phyloP scores from a whole-genome alignment of 2,888 invertebrate genomes.

The Ichneumoninae sp. region DNA sequence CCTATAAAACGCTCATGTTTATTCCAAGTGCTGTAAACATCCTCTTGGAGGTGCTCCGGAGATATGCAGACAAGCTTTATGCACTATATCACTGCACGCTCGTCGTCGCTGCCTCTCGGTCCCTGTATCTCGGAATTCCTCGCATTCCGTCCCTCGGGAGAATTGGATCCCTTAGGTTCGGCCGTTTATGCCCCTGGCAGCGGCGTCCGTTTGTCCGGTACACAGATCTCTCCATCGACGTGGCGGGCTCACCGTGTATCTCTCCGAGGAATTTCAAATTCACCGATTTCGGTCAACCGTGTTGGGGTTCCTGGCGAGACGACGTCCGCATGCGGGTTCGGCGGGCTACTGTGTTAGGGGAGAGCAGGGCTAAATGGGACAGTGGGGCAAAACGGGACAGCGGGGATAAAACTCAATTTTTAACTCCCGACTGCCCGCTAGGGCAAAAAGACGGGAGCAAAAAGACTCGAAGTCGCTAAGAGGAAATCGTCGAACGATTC shows the following conservation, averaged over 20 bases:
- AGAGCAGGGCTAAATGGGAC: too few species aligned
- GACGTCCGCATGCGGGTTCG: not conserved
- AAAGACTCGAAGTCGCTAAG: too few species aligned
- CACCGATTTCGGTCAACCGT: conserved; percentile 23
- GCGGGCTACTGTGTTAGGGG: not conserved
- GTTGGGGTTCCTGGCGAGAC: conserved; percentile 4
- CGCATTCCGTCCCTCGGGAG: conserved; percentile 36
- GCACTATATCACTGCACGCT: conserved; percentile 33
- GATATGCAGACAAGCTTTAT: conserved; percentile 28
- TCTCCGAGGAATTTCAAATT: conserved; percentile 16
- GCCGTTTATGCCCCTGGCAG: not conserved
- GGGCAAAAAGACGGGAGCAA: too few species aligned
- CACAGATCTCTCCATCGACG: conserved; percentile 26
- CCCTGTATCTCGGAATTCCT: conserved; percentile 17
- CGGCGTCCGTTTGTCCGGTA: conserved; percentile 10
- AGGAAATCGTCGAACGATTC: too few species aligned
- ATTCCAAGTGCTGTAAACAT: conserved; percentile 65
- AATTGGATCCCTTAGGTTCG: conserved; percentile 35
- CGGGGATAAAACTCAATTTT: too few species aligned
- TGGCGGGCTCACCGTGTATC: not conserved
- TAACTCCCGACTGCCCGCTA: too few species aligned
- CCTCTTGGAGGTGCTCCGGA: conserved; percentile 42
- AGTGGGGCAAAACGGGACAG: too few species aligned
- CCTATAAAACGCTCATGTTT: conserved; percentile 66
- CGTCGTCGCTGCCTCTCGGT: conserved; percentile 5